These are phyloP conservation scores for Diarsia mendica DNA, from an alignment of 2,888 invertebrate genomes.

Conservation along the genomic window DNA sequence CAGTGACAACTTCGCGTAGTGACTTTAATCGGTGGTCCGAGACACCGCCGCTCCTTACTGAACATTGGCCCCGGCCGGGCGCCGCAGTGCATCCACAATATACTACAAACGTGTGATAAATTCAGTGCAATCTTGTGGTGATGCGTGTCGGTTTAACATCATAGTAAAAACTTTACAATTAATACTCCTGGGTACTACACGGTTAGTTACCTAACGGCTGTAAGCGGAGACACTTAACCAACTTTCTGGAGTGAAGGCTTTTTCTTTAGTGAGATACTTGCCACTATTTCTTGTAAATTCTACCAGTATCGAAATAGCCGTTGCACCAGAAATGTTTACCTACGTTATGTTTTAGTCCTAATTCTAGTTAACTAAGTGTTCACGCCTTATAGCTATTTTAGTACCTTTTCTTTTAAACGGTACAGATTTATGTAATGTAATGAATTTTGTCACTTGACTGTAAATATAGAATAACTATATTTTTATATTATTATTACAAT, in stretches of 20 bases:
- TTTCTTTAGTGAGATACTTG: conserved; percentile 67
- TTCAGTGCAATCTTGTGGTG: conserved; percentile 83
- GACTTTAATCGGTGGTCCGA: conserved; percentile 55
- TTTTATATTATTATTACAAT: conserved; percentile 86
- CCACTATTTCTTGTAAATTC: conserved; percentile 39
- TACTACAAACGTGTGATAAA: conserved; percentile 81
- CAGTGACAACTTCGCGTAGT: conserved; percentile 74
- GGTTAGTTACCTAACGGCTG: conserved; percentile 68
- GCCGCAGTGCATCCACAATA: conserved; percentile 63
- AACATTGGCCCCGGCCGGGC: conserved; percentile 50
- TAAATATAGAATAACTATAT: conserved; percentile 88
- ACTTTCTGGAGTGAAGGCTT: conserved; percentile 68
- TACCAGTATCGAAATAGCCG: conserved; percentile 68
- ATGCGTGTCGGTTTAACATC: conserved; percentile 64
- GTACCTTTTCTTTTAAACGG: conserved; percentile 68
- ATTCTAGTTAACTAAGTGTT: conserved; percentile 73
- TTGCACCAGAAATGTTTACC: conserved; percentile 63
- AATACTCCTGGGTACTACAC: conserved; percentile 75
- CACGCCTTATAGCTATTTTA: conserved; percentile 75
- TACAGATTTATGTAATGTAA: conserved; percentile 77
- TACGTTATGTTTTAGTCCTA: conserved; percentile 70
- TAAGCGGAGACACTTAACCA: conserved; percentile 69
- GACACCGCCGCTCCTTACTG: conserved; percentile 53
- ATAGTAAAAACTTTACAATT: conserved; percentile 58
- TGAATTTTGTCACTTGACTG: conserved; percentile 81